These are phyloP conservation scores for Stigmatopora argus DNA, from an alignment of 2,113 vertebrate species.

Conservation along the genomic window DNA sequence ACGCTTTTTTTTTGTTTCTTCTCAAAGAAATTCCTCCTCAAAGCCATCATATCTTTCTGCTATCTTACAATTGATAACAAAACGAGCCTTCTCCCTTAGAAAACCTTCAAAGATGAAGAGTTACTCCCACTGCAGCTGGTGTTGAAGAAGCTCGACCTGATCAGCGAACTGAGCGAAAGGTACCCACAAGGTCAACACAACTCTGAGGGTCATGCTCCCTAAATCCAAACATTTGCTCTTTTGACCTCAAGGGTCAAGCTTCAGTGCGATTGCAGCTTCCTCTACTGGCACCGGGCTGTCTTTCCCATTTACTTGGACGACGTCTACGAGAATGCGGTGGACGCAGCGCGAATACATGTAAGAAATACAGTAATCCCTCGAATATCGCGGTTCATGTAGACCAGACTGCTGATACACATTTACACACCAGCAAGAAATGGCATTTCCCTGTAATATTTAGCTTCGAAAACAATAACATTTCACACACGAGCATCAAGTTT, in stretches of 20 bases:
- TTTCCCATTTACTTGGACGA: slow-evolving; percentile 99
- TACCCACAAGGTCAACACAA: slow-evolving; percentile 5
- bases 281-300: slow-evolving; percentile 95
- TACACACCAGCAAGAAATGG: no score
- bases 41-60: no score
- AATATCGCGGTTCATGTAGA: no score
- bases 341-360: slow-evolving; percentile 91
- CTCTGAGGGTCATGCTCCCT: no score
- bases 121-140: slow-evolving; percentile 87
- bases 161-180: slow-evolving; percentile 90
- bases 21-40: no score
- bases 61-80: no score
- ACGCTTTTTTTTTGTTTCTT: no score
- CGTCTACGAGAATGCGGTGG: slow-evolving; percentile 91
- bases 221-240: background rate
- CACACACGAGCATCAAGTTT: no score
- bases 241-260: slow-evolving; percentile 77
- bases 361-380: slow-evolving; percentile 36
- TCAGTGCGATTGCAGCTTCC: slow-evolving; percentile 92
- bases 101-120: slow-evolving; percentile 97
- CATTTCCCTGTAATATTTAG: no score
- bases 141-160: slow-evolving; percentile 92
- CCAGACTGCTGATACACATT: no score
- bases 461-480: no score
- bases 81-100: slow-evolving; percentile 61